A percentile compares a stretch with the other conserved stretches of the same genome.
These are phyloP conservation scores for Himalopsyche japonica DNA, from an alignment of 2,888 invertebrate genomes.

Conservation along the genomic window DNA sequence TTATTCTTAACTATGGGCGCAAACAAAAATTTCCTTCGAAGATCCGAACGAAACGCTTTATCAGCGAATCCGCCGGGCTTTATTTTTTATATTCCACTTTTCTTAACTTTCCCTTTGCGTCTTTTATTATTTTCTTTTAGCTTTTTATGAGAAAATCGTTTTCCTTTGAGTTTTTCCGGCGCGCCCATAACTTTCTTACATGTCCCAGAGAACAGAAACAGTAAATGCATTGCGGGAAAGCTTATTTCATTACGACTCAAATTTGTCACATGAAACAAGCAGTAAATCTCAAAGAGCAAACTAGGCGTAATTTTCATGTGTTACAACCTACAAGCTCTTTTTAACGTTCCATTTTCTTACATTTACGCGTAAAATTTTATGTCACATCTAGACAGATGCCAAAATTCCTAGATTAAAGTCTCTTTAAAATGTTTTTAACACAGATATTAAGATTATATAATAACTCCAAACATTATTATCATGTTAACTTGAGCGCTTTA, in stretches of 20 bases:
- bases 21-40: slow-evolving; percentile 5
- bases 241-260: slow-evolving; percentile 30
- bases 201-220: neutral
- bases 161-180: slow-evolving; percentile 17
- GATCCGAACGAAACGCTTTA: slow-evolving; percentile 18
- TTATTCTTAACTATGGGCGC: neutral
- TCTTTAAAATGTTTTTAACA: neutral
- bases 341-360: neutral
- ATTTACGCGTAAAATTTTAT: neutral
- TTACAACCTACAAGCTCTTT: neutral
- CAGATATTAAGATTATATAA: neutral
- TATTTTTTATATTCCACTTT: slow-evolving; percentile 34
- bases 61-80: slow-evolving; percentile 30
- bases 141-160: slow-evolving; percentile 33
- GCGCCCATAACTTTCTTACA: neutral
- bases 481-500: too few species aligned
- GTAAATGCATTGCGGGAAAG: neutral
- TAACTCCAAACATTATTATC: too few species aligned
- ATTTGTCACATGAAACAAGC: slow-evolving; percentile 29
- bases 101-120: slow-evolving; percentile 30
- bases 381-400: neutral
- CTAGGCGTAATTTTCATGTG: slow-evolving; percentile 14
- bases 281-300: slow-evolving; percentile 22
- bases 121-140: slow-evolving; percentile 33
- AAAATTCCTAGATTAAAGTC: neutral